Conservation (phyloP, 2,888 invertebrate genomes). For the Candidula unifasciata region DNA sequence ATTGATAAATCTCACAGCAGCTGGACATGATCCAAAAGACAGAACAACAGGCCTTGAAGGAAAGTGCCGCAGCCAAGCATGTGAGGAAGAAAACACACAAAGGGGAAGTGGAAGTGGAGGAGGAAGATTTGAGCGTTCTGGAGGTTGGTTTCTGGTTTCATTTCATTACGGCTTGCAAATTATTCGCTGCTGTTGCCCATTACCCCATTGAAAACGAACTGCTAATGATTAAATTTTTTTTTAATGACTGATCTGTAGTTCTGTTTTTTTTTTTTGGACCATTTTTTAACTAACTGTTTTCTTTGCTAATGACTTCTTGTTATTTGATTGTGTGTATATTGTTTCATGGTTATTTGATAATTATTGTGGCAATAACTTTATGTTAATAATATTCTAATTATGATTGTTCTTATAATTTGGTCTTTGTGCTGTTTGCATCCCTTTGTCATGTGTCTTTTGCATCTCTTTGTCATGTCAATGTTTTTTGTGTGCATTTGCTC, state of each 20-base stretch:
- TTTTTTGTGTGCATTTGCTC: no score
- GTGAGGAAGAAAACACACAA: conserved; percentile 90
- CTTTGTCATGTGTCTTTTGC: no score
- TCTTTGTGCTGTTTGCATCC: no score
- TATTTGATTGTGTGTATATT: neutral
- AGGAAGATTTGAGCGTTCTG: conserved; percentile 74
- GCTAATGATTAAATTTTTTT: no score
- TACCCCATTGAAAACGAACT: no score
- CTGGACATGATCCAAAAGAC: conserved; percentile 77
- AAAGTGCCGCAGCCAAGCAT: conserved; percentile 58
- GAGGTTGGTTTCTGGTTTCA: conserved; percentile 58
- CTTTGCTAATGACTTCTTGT: neutral
- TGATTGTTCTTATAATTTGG: no score
- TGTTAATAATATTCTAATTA: no score
- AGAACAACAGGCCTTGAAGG: conserved; percentile 72
- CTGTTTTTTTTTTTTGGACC: neutral
- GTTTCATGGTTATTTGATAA: neutral
- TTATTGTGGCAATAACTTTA: no score
- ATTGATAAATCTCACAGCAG: conserved; percentile 58
- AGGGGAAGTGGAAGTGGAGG: conserved; percentile 84
- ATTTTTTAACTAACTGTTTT: neutral
- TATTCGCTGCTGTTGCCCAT: no score
- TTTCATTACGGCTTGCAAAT: neutral
- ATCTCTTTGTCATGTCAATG: no score
- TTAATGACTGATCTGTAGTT: neutral